Evolutionary conservation across 2,888 invertebrate genomes (phyloP).

Genomic region (Pinctada fucata): DNA sequence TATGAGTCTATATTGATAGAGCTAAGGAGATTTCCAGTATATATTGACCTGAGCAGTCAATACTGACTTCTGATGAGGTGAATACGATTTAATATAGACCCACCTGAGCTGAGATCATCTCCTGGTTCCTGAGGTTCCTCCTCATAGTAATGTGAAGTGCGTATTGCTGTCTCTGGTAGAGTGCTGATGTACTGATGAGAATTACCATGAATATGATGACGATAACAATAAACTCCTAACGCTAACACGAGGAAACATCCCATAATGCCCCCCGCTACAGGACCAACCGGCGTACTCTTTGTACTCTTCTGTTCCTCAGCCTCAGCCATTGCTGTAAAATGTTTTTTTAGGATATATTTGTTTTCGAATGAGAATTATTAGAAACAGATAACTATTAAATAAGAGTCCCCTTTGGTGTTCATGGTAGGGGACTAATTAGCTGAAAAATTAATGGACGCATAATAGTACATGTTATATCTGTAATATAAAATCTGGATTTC

Average conservation of each 20-base stretch:
- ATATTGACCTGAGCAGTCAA: too few species aligned
- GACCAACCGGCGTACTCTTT: constrained; percentile 85
- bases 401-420: too few species aligned
- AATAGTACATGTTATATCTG: too few species aligned
- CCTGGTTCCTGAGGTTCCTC: constrained; percentile 73
- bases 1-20: too few species aligned
- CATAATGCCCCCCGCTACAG: constrained; percentile 90
- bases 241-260: constrained; percentile 89
- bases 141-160: constrained; percentile 77
- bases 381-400: too few species aligned
- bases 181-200: constrained; percentile 74
- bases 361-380: too few species aligned
- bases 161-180: constrained; percentile 73
- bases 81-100: background rate
- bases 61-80: too few species aligned
- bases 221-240: constrained; percentile 87
- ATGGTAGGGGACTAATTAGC: too few species aligned
- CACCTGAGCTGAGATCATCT: constrained; percentile 72
- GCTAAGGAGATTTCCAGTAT: too few species aligned
- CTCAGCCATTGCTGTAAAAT: constrained; percentile 54
- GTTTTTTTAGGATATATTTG: background rate
- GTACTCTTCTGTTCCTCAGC: constrained; percentile 56
- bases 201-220: constrained; percentile 79
- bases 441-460: too few species aligned
- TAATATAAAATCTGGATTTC: too few species aligned